Evolutionary conservation across 2,888 invertebrate genomes (phyloP).

Genomic region (Julus scandinavius): DNA sequence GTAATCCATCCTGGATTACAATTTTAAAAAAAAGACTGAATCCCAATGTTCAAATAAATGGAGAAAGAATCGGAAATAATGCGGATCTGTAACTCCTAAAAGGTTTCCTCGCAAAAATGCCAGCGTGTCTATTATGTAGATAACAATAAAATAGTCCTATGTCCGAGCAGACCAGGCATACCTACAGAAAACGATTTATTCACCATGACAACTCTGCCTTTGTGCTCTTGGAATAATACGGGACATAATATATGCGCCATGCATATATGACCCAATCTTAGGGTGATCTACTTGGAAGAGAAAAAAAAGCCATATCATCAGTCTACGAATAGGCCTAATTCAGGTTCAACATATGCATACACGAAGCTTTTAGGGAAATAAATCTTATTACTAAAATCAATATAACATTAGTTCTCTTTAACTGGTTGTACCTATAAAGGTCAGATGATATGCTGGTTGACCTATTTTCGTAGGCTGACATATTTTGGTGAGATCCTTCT

Average conservation of each 20-base stretch:
- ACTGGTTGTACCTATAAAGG: background rate
- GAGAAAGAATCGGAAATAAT: conserved; percentile 25
- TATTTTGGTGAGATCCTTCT: background rate
- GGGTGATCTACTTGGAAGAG: background rate
- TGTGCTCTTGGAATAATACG: background rate
- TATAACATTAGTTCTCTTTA: background rate
- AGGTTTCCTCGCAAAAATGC: conserved; percentile 23
- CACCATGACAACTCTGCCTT: conserved; percentile 28
- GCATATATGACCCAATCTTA: conserved; percentile 7
- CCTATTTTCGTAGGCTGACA: background rate
- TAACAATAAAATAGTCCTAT: conserved; percentile 33
- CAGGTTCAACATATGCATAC: background rate
- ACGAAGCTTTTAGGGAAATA: background rate
- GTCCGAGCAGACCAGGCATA: background rate
- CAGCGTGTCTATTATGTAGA: background rate
- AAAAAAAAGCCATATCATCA: background rate
- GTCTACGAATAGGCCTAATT: background rate
- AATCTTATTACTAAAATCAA: conserved; percentile 2
- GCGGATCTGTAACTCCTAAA: conserved; percentile 29
- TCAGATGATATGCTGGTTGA: background rate
- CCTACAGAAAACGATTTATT: conserved; percentile 9
- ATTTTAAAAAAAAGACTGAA: background rate
- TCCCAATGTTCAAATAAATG: conserved; percentile 30
- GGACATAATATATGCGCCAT: background rate
- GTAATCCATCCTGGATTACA: conserved; percentile 4